Evolutionary conservation across 2,888 invertebrate species (phyloP), one percentile per base, ranked within the genome.

Genomic region (Unio delphinus): DNA sequence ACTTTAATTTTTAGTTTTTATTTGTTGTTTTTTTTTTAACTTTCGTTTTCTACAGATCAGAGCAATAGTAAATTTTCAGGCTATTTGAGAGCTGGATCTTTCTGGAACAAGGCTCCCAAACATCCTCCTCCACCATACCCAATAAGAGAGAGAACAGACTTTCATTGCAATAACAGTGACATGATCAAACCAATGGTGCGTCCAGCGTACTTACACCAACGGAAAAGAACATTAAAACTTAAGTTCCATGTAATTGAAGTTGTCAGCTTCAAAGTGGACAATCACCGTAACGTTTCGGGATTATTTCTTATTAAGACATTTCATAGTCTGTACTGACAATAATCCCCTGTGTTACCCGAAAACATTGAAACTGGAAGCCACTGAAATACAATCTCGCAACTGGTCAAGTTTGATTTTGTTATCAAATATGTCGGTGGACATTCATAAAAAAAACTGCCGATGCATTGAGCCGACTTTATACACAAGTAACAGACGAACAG

Each of bases 201-300:
- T 77, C 80, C 57, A 66, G 77, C 45, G 60, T 57, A 5, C 65
- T 80, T 17, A 54, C 70, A 23, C 67, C 68, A 17, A 26, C 66
- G 34, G 79, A 80, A 57, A 55, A 70, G 28, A 74, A 78, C 62
- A 72, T 70, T 58, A 45, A 65, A 72, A 74, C 55, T 78, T 69
- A 61, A 78, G 76, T 60, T 56, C 65, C n/a, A 68, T 74, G 67
- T 77, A 75, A 59, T 62, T 75, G 54, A 73, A 78, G 57, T 55
- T 77, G n/a, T 23, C 77, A 5, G 69, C 64, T 17, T 60, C 68
- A 20, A 70, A 61, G 59, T 73, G 70, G 70, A 68, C 63, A 26
- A 63, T 70, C 6, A 70, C 68, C 11, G 68, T 70, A 28, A 73
- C 65, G 55, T 70, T 70, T 18, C 57, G 73, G 23, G 73, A 73